These are phyloP conservation scores for Bellardia bayeri DNA, from an alignment of 2,888 invertebrate genomes.

Conservation along the genomic window DNA sequence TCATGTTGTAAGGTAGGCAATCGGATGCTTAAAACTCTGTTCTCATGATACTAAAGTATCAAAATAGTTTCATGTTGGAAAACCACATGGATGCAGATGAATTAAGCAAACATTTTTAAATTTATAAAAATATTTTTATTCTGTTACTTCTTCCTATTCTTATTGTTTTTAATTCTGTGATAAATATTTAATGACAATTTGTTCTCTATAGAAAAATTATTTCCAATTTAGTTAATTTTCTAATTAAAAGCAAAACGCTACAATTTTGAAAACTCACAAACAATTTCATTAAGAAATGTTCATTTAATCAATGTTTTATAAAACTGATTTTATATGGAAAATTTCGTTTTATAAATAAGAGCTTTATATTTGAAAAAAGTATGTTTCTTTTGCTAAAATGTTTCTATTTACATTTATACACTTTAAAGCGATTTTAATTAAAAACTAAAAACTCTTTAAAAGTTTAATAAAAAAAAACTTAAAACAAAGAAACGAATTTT, in stretches of 20 bases:
- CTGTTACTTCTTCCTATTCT: background rate
- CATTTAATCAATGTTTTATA: background rate
- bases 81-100: no score
- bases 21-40: no score
- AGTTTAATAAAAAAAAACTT: slow-evolving; percentile 14
- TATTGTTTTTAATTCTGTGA: slow-evolving; percentile 25
- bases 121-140: background rate
- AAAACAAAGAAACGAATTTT: slow-evolving; percentile 55
- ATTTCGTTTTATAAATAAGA: no score
- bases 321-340: background rate
- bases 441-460: background rate
- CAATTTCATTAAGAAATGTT: background rate
- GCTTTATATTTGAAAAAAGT: no score
- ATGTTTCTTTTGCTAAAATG: no score
- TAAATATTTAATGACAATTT: slow-evolving; percentile 33
- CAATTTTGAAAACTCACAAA: background rate
- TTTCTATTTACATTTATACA: background rate
- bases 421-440: background rate
- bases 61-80: no score
- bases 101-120: no score
- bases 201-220: background rate
- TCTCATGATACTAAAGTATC: no score
- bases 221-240: background rate
- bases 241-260: background rate
- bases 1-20: no score